These are phyloP conservation scores for Drosophila navojoa DNA, from an alignment of 1,140 invertebrate genomes.

Conservation along the genomic window DNA sequence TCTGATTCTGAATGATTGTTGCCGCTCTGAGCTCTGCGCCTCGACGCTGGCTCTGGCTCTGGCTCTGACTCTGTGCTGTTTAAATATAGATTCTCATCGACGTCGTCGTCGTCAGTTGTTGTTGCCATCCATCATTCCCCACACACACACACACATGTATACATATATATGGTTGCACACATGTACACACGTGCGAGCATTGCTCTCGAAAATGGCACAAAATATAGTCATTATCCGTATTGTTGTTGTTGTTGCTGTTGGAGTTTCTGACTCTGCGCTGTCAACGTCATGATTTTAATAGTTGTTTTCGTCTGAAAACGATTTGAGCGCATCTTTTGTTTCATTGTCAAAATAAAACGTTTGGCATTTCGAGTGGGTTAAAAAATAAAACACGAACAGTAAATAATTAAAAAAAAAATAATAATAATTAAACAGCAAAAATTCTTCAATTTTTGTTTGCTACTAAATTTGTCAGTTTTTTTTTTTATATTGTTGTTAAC, in stretches of 20 bases:
- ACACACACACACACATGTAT: conserved; percentile 30
- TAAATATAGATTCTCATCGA: conserved; percentile 29
- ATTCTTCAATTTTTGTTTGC: not conserved
- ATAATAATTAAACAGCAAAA: not conserved
- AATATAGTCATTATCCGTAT: conserved; percentile 55
- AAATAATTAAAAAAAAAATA: not conserved
- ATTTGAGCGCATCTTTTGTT: conserved; percentile 20
- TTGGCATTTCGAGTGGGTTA: conserved; percentile 46
- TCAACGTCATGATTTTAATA: conserved; percentile 56
- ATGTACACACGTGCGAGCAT: conserved; percentile 44
- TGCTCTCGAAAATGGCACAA: conserved; percentile 74
- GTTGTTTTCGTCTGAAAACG: conserved; percentile 14
- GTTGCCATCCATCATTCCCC: conserved; percentile 65
- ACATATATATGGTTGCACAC: conserved; percentile 8
- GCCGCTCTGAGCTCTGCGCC: conserved; percentile 31
- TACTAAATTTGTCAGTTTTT: not conserved
- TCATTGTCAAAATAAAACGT: conserved; percentile 29
- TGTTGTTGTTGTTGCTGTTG: conserved; percentile 24
- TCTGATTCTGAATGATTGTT: conserved; percentile 66
- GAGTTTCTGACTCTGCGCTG: conserved; percentile 38
- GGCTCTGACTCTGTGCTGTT: conserved; percentile 50
- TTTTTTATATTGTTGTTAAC: not conserved
- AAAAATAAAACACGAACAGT: conserved; percentile 19
- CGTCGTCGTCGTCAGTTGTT: conserved; percentile 25
- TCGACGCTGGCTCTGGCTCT: not conserved